phyloP scores from a whole-genome alignment of 2,797 vertebrate species.

The Intellagama lesueurii region DNA sequence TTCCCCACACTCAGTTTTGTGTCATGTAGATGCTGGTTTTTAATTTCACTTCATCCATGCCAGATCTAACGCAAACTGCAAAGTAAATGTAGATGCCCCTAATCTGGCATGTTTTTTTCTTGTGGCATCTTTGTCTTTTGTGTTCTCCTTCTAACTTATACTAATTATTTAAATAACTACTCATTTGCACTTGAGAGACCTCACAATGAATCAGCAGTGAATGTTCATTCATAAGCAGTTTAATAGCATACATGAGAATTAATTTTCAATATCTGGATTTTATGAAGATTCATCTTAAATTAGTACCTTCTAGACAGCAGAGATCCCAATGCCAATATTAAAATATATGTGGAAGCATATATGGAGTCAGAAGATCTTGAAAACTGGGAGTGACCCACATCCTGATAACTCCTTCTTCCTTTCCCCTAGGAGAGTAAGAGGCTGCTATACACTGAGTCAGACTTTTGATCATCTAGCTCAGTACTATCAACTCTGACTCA shows the following conservation, averaged over 20 bases:
- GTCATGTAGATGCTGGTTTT: no score
- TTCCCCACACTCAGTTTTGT: no score
- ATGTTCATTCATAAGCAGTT: slow-evolving; percentile 52
- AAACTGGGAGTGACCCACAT: neutral
- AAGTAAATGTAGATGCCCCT: neutral
- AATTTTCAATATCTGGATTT: slow-evolving; percentile 25
- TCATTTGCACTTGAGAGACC: slow-evolving; percentile 41
- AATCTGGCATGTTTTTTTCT: neutral
- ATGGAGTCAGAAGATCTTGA: neutral
- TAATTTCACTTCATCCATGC: no score
- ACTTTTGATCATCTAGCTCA: no score
- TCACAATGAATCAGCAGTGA: slow-evolving; percentile 55
- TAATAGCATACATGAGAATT: slow-evolving; percentile 43
- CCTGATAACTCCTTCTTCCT: neutral
- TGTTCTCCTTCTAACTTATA: neutral
- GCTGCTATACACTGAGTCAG: neutral
- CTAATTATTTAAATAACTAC: slow-evolving; percentile 39
- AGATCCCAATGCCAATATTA: no score
- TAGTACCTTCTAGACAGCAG: neutral
- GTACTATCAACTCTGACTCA: no score
- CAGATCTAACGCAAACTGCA: no score
- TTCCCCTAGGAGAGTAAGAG: no score
- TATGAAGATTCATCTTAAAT: neutral
- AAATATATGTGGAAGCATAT: neutral
- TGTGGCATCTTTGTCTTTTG: neutral